Conservation (phyloP, 2,797 vertebrate species). For the Sebastes vulpes region DNA sequence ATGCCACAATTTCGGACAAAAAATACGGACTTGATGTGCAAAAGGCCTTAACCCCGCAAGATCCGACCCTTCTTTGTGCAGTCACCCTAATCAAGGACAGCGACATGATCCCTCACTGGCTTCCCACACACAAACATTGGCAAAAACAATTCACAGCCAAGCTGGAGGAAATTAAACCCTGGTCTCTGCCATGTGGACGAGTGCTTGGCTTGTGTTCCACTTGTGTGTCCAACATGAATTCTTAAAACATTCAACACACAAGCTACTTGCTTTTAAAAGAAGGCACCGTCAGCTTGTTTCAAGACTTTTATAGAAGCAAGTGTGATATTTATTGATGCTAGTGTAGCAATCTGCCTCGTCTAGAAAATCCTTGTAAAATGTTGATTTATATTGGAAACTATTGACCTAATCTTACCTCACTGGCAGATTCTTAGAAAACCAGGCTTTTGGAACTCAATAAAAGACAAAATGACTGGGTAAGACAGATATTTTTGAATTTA, state of each 20-base stretch:
- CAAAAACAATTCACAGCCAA: background rate
- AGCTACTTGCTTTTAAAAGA: background rate
- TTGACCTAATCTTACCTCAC: background rate
- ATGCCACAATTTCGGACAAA: no score
- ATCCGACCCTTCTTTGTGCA: background rate
- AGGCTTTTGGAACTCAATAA: background rate
- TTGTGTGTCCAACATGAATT: background rate
- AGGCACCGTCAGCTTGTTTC: background rate
- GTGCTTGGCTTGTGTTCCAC: background rate
- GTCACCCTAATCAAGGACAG: background rate
- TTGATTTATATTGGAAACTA: background rate
- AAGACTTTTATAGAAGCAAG: background rate
- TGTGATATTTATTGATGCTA: background rate
- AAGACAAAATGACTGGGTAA: background rate
- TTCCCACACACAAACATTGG: background rate
- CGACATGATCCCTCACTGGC: background rate
- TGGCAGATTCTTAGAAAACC: background rate
- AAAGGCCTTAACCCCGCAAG: background rate
- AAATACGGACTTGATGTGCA: no score
- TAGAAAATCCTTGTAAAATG: background rate
- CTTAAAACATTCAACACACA: background rate
- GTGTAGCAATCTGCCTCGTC: background rate
- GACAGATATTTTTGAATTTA: background rate
- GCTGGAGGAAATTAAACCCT: background rate
- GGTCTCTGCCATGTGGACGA: background rate